phyloP scores from a whole-genome alignment of 2,797 vertebrate species.

The Botia kubotai region DNA sequence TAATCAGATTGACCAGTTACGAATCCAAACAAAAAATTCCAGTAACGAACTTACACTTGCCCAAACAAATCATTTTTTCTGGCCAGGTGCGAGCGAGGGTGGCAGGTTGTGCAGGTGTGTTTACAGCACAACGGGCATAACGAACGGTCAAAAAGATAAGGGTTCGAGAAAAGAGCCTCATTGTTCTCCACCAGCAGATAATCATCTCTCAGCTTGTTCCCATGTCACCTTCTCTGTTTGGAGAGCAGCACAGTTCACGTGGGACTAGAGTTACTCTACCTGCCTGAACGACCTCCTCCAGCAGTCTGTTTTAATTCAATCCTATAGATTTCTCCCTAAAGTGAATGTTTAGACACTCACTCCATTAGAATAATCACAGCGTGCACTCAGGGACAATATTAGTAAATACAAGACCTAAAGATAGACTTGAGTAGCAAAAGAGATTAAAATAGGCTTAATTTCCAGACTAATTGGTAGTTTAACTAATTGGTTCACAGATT shows the following conservation, averaged over 20 bases:
- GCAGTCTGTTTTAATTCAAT: background rate
- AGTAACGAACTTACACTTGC: conserved; percentile 39
- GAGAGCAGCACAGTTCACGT: conserved; percentile 36
- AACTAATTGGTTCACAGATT: background rate
- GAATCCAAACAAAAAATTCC: conserved; percentile 14
- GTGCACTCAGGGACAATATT: background rate
- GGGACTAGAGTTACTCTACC: conserved; percentile 13
- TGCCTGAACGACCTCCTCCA: background rate
- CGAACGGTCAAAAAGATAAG: conserved; percentile 72
- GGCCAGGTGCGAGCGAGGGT: conserved; percentile 40
- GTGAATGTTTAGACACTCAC: background rate
- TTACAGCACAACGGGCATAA: conserved; percentile 61
- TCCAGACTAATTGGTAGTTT: background rate
- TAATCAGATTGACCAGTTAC: background rate
- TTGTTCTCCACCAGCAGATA: conserved; percentile 73
- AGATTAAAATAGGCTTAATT: background rate
- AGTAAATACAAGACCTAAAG: background rate
- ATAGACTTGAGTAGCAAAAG: background rate
- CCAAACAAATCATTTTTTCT: conserved; percentile 39
- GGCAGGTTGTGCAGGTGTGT: conserved; percentile 58
- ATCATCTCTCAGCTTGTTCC: conserved; percentile 56
- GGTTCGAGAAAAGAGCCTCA: conserved; percentile 67
- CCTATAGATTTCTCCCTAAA: background rate
- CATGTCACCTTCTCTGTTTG: conserved; percentile 57
- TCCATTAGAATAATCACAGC: background rate